Percentiles rank a stretch among this genome's conserved stretches.
Evolutionary conservation across 2,888 invertebrate genomes (phyloP).

Genomic region (Papilio gigon): DNA sequence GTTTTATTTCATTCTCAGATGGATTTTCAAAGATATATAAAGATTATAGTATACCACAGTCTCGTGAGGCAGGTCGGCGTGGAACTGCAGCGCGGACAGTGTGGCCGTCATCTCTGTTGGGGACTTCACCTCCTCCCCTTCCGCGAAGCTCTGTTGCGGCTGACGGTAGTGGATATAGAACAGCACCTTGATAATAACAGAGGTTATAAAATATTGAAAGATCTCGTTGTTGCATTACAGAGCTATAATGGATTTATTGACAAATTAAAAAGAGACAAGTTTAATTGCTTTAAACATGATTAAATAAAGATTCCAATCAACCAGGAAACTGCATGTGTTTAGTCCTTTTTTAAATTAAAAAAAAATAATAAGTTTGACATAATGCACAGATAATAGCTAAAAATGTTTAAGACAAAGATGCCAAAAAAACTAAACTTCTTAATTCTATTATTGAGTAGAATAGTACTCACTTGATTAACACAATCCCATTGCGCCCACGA

Average conservation of each 20-base stretch:
- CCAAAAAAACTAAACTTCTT: neutral
- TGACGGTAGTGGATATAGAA: constrained; percentile 92
- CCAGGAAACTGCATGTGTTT: no score
- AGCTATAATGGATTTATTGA: no score
- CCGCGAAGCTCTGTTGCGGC: constrained; percentile 86
- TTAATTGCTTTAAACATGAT: no score
- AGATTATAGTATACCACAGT: constrained; percentile 89
- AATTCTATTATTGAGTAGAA: neutral
- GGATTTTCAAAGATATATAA: no score
- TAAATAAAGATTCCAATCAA: no score
- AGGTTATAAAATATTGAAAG: no score
- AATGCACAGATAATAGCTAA: neutral
- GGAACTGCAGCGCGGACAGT: constrained; percentile 92
- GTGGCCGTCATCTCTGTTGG: constrained; percentile 86
- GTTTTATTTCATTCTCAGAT: neutral
- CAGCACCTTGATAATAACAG: constrained; percentile 81
- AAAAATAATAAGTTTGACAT: no score
- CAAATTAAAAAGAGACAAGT: no score
- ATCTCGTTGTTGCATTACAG: no score
- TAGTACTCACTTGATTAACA: constrained; percentile 76
- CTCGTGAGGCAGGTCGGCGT: constrained; percentile 92
- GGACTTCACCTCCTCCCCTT: constrained; percentile 81
- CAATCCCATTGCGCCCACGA: constrained; percentile 95
- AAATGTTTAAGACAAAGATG: neutral
- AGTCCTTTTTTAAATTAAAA: no score